A percentile compares a stretch with the other conserved stretches of the same genome.
These are phyloP conservation scores for Cephus nigrinus DNA, from an alignment of 2,888 invertebrate genomes.

Conservation along the genomic window DNA sequence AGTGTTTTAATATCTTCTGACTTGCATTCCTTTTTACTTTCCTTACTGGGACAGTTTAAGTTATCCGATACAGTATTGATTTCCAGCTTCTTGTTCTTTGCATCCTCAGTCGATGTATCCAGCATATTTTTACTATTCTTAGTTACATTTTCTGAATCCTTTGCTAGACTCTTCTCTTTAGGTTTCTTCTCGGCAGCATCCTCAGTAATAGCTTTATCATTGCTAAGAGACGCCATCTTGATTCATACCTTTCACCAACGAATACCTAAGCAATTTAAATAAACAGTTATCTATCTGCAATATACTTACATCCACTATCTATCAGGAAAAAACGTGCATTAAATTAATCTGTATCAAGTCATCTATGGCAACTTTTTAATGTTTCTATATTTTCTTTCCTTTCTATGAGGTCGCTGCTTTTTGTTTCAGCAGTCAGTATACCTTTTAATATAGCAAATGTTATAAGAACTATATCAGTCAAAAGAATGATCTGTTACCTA, in stretches of 20 bases:
- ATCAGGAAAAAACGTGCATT: not conserved
- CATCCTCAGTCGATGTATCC: conserved; percentile 13
- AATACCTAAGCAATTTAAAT: conserved; percentile 1
- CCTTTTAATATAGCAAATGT: not conserved
- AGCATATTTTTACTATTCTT: not conserved
- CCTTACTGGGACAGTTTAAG: not conserved
- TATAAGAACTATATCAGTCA: not conserved
- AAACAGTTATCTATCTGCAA: conserved; percentile 5
- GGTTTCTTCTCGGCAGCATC: conserved; percentile 13
- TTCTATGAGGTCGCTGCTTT: not conserved
- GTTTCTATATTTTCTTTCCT: not conserved
- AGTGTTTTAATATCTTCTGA: not conserved
- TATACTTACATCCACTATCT: not conserved
- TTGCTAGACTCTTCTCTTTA: conserved; percentile 9
- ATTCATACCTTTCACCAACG: conserved; percentile 1
- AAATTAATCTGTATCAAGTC: not conserved
- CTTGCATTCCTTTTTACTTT: not conserved
- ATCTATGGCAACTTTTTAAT: not conserved
- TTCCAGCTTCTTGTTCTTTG: conserved; percentile 13
- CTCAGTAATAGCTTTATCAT: conserved; percentile 12
- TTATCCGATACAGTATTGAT: not conserved
- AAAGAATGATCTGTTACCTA: not conserved
- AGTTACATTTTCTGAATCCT: conserved; percentile 8
- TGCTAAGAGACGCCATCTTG: conserved; percentile 20
- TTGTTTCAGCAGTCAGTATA: not conserved